phyloP scores from a whole-genome alignment of 2,797 vertebrate genomes.

The Squalus acanthias region DNA sequence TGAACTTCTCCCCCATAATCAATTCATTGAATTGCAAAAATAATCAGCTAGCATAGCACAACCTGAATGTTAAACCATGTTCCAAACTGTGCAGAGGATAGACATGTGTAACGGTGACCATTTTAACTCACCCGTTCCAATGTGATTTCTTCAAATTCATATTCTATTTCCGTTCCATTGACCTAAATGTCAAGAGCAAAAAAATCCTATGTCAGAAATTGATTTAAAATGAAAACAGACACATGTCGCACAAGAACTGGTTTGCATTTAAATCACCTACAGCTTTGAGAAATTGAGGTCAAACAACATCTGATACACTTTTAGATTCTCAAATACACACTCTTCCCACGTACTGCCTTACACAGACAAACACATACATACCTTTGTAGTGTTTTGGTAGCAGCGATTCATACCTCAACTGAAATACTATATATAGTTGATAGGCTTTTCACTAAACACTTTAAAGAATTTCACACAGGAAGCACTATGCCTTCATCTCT shows the following conservation, averaged over 20 bases:
- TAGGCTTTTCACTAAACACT: neutral
- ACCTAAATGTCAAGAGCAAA: constrained; percentile 62
- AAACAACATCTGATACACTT: neutral
- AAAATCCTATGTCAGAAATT: constrained; percentile 31
- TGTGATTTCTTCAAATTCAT: constrained; percentile 98
- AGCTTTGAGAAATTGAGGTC: constrained; percentile 29
- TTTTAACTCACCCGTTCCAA: constrained; percentile 81
- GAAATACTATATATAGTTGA: neutral
- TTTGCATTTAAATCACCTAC: neutral
- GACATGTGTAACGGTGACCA: neutral
- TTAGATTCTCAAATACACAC: constrained; percentile 3
- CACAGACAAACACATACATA: neutral
- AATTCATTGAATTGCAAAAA: neutral
- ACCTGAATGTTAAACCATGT: neutral
- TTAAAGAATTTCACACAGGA: neutral
- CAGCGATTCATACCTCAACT: neutral
- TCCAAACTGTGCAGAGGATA: neutral
- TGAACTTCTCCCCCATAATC: neutral
- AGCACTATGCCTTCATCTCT: neutral
- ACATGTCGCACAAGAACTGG: neutral
- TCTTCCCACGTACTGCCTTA: neutral
- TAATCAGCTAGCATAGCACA: neutral
- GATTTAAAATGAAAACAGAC: neutral
- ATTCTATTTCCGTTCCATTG: constrained; percentile 95
- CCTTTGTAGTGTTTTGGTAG: neutral